Evolutionary conservation across 2,888 invertebrate genomes (phyloP).

Genomic region (Magallana nippona): DNA sequence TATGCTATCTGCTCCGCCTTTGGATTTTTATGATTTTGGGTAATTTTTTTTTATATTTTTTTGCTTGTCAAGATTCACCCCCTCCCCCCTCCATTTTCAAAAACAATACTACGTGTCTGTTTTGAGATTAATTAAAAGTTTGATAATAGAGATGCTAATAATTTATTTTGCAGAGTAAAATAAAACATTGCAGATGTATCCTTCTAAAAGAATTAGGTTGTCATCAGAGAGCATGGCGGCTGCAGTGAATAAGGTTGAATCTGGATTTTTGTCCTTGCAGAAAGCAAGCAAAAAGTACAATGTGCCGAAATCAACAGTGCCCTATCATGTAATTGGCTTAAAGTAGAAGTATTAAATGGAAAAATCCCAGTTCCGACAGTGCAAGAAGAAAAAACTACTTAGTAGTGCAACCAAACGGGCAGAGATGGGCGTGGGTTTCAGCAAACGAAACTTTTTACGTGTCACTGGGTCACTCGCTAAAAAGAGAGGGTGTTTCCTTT

Average conservation of each 20-base stretch:
- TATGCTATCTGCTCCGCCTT: no score
- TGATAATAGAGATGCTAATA: no score
- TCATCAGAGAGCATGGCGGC: no score
- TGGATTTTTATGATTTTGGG: no score
- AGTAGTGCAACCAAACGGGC: neutral
- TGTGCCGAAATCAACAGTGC: constrained; percentile 35
- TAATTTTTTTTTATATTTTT: no score
- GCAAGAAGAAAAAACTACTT: constrained; percentile 22
- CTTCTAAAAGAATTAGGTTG: no score
- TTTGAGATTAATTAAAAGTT: no score
- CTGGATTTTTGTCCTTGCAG: neutral
- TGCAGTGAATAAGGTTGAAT: neutral
- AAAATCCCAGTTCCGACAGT: constrained; percentile 14
- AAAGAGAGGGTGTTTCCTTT: constrained; percentile 25
- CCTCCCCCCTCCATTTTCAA: no score
- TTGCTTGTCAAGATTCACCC: no score
- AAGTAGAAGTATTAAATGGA: constrained; percentile 25
- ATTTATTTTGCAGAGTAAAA: no score
- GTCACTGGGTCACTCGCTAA: constrained; percentile 24
- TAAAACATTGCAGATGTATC: no score
- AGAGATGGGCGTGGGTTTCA: constrained; percentile 38
- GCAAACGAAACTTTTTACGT: constrained; percentile 20
- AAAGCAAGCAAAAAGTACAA: constrained; percentile 1
- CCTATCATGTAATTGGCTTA: constrained; percentile 9
- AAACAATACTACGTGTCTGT: no score